Evolutionary conservation across 1,140 invertebrate species (phyloP).

Genomic region (Pygmarrhopalites habei): DNA sequence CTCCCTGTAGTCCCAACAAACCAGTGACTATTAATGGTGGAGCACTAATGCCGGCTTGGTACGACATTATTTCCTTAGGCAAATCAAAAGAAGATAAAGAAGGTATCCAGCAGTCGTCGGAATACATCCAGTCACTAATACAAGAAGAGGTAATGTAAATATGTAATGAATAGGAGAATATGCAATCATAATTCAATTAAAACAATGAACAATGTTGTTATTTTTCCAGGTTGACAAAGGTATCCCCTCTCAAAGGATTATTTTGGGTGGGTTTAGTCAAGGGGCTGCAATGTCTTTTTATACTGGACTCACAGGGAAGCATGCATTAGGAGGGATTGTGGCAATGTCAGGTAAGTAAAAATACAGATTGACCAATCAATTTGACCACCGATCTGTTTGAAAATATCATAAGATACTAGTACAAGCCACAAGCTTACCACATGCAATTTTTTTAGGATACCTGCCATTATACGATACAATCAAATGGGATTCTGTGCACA

Average conservation of each 20-base stretch:
- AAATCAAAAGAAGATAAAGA: slow-evolving; percentile 80
- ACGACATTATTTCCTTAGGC: slow-evolving; percentile 81
- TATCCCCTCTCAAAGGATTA: slow-evolving; percentile 68
- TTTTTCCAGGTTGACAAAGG: slow-evolving; percentile 52
- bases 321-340: slow-evolving; percentile 79
- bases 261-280: slow-evolving; percentile 77
- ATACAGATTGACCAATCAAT: too few species aligned
- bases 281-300: slow-evolving; percentile 91
- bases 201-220: too few species aligned
- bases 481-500: slow-evolving; percentile 30
- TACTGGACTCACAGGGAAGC: slow-evolving; percentile 72
- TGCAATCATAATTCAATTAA: not conserved
- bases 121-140: slow-evolving; percentile 73
- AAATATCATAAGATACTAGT: too few species aligned
- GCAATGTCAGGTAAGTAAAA: too few species aligned
- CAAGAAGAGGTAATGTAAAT: slow-evolving; percentile 59
- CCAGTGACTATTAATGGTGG: slow-evolving; percentile 88
- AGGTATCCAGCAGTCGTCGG: slow-evolving; percentile 72
- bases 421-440: too few species aligned
- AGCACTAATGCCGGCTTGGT: slow-evolving; percentile 95
- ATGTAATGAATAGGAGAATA: not conserved
- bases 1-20: slow-evolving; percentile 32
- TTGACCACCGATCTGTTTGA: too few species aligned
- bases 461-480: slow-evolving; percentile 55
- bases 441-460: too few species aligned